phyloP scores from a whole-genome alignment of 2,888 invertebrate genomes.

The Euclidia mi region DNA sequence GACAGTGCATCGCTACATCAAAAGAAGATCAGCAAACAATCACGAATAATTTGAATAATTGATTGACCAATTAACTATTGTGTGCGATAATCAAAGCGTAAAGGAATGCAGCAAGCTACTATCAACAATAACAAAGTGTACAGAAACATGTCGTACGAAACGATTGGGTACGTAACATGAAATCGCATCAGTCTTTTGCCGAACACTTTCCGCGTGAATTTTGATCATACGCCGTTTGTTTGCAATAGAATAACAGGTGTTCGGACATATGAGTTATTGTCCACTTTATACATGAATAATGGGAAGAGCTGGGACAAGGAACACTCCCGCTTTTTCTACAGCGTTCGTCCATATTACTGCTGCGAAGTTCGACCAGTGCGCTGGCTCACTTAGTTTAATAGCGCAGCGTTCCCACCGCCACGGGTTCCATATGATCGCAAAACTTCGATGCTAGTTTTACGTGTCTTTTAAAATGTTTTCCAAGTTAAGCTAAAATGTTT shows the following conservation, averaged over 20 bases:
- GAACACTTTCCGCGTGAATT: slow-evolving; percentile 44
- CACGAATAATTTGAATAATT: neutral
- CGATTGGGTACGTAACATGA: neutral
- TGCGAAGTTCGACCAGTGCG: neutral
- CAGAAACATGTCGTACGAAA: neutral
- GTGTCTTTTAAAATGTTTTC: slow-evolving; percentile 19
- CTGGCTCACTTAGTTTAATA: slow-evolving; percentile 25
- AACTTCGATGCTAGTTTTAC: slow-evolving; percentile 17
- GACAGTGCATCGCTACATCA: too few relatives aligned
- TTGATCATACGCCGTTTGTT: slow-evolving; percentile 59
- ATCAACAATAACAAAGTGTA: slow-evolving; percentile 2
- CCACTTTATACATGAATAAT: slow-evolving; percentile 68
- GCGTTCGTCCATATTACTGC: slow-evolving; percentile 19
- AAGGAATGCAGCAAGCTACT: neutral
- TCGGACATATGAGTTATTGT: slow-evolving; percentile 67
- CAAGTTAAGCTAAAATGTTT: slow-evolving; percentile 39
- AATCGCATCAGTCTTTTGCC: slow-evolving; percentile 48
- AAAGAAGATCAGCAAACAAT: slow-evolving; percentile 2
- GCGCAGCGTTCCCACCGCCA: slow-evolving; percentile 5
- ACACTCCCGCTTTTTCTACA: slow-evolving; percentile 39
- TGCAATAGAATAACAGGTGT: slow-evolving; percentile 73
- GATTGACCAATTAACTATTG: slow-evolving; percentile 2
- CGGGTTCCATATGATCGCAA: slow-evolving; percentile 8
- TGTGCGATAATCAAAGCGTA: neutral
- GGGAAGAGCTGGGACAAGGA: slow-evolving; percentile 50